A percentile compares a stretch with the other conserved stretches of the same genome.
phyloP scores from a whole-genome alignment of 1,140 invertebrate genomes.

The Papilio aristodemus region DNA sequence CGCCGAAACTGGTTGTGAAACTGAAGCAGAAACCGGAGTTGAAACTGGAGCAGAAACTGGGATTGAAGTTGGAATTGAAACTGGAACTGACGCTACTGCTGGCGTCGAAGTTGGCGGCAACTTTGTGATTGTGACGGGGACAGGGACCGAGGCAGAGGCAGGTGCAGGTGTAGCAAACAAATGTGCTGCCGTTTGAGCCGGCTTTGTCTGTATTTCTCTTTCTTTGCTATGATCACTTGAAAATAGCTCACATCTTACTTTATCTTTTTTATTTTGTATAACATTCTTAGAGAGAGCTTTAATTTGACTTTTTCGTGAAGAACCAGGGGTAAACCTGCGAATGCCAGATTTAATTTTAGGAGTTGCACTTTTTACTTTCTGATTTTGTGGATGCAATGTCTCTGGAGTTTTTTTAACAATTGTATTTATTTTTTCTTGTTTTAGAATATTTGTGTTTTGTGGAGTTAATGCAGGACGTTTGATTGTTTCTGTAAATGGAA shows the following conservation, averaged over 20 bases:
- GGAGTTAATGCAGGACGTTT: conserved; percentile 49
- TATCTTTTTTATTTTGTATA: conserved; percentile 60
- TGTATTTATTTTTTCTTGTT: conserved; percentile 40
- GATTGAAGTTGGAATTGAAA: neutral
- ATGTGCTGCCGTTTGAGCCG: conserved; percentile 14
- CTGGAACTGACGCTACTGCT: neutral
- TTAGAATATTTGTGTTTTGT: conserved; percentile 47
- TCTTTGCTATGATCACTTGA: conserved; percentile 46
- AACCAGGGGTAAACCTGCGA: conserved; percentile 63
- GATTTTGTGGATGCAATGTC: conserved; percentile 44
- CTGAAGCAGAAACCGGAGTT: conserved; percentile 34
- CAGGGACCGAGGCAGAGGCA: neutral
- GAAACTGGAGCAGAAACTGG: neutral
- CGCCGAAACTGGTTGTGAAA: conserved; percentile 36
- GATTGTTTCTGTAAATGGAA: conserved; percentile 48
- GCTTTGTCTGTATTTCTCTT: conserved; percentile 32
- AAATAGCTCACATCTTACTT: conserved; percentile 69
- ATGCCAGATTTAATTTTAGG: conserved; percentile 71
- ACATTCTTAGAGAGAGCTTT: conserved; percentile 51
- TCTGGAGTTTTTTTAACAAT: conserved; percentile 60
- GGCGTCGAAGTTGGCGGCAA: conserved; percentile 20
- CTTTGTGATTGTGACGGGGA: too few species aligned
- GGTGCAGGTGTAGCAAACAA: conserved; percentile 9
- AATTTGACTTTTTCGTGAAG: conserved; percentile 57
- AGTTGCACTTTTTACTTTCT: conserved; percentile 58